Evolutionary conservation across 2,797 vertebrate genomes (phyloP).

Genomic region (Alfaro cultratus): DNA sequence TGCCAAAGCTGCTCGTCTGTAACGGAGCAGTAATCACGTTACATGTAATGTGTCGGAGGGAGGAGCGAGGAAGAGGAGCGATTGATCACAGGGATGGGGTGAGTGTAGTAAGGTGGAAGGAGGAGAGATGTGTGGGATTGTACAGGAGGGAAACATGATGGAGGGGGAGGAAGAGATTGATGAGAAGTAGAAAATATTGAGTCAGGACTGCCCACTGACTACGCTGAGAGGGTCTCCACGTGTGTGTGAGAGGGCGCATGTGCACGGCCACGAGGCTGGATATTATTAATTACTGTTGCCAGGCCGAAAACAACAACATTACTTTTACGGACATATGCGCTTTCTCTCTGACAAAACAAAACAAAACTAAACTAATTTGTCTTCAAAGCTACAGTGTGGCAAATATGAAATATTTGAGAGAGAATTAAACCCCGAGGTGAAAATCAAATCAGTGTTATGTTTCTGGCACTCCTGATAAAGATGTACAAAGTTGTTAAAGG

Average conservation of each 20-base stretch:
- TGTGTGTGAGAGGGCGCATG: conserved; percentile 6
- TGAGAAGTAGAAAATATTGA: conserved; percentile 61
- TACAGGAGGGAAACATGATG: conserved; percentile 48
- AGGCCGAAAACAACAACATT: neutral
- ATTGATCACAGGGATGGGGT: conserved; percentile 48
- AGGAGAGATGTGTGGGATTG: conserved; percentile 39
- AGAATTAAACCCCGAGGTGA: neutral
- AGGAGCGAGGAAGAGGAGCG: conserved; percentile 30
- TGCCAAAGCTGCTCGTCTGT: neutral
- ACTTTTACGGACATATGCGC: too few species aligned
- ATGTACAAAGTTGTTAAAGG: neutral
- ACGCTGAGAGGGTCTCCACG: conserved; percentile 34
- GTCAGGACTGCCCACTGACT: conserved; percentile 67
- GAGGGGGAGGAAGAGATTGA: conserved; percentile 55
- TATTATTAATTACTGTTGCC: conserved; percentile 14
- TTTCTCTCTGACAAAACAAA: neutral
- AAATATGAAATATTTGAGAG: neutral
- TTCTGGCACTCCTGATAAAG: neutral
- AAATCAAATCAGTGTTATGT: neutral
- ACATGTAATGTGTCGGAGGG: conserved; percentile 47
- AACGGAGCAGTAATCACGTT: conserved; percentile 33
- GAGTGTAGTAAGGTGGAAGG: conserved; percentile 44
- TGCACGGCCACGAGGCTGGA: conserved; percentile 7
- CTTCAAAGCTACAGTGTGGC: neutral
- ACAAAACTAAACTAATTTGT: neutral